Evolutionary conservation across 1,140 invertebrate genomes (phyloP).

Genomic region (Bombus superbus): DNA sequence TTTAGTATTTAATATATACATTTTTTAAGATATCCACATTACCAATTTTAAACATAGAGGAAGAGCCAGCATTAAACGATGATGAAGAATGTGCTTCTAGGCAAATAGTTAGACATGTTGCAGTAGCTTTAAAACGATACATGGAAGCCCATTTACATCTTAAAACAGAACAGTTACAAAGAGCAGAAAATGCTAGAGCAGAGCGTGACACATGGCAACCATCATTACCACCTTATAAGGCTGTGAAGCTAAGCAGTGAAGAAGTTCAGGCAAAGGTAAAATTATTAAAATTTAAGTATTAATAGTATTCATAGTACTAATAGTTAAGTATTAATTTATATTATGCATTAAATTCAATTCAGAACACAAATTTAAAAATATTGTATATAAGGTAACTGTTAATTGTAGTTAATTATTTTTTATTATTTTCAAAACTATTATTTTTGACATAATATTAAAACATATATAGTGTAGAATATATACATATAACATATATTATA

Average conservation of each 20-base stretch:
- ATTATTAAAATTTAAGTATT: neutral
- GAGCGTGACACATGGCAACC: slow-evolving; percentile 78
- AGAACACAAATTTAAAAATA: neutral
- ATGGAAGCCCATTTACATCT: slow-evolving; percentile 95
- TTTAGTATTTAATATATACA: neutral
- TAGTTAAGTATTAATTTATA: neutral
- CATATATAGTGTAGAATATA: neutral
- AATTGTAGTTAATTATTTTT: neutral
- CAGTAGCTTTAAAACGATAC: slow-evolving; percentile 94
- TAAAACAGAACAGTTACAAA: slow-evolving; percentile 91
- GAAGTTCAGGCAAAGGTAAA: slow-evolving; percentile 89
- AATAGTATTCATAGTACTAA: too few relatives aligned
- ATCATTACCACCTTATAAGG: slow-evolving; percentile 86
- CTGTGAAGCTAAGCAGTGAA: slow-evolving; percentile 88
- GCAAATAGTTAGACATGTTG: slow-evolving; percentile 97
- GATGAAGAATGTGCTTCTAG: slow-evolving; percentile 96
- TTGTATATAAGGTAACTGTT: neutral
- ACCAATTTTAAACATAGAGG: slow-evolving; percentile 89
- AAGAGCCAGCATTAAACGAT: slow-evolving; percentile 89
- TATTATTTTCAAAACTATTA: neutral
- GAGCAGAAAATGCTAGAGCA: slow-evolving; percentile 83
- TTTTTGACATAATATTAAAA: neutral
- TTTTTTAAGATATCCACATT: slow-evolving; percentile 90
- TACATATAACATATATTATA: too few relatives aligned
- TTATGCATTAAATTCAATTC: neutral